Base-by-base conservation (phyloP, 2,113 vertebrate species). In the Notiomystis cincta region DNA sequence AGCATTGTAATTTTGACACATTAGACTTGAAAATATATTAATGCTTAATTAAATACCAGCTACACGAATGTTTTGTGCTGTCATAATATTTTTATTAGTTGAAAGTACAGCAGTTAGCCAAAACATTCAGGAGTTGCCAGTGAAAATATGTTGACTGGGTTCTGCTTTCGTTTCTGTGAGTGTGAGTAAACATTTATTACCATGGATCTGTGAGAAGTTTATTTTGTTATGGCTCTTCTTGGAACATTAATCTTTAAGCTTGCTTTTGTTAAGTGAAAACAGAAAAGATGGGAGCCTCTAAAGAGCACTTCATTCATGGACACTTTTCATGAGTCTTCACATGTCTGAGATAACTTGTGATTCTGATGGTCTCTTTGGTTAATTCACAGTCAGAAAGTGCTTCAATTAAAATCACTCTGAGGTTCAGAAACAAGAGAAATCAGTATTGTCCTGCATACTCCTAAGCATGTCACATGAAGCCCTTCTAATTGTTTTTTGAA, bases 11-110 rank as follows among this genome's bases (percentile, higher is more conserved):
- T 84, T 92, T 84, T 90, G 75, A 94, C 61, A 87, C 47, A 23
- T 11, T 89, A 71, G 54, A 58, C 87, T 95, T 84, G 79, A 91
- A 97, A 97, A 66, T 72, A 65, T 95, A 78, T 87, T 65, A 86
- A 85, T 42, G 21, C 16, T 37, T 73, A 53, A 19, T 38, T 75
- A 66, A 88, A 57, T 87, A 48, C 25, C 33, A 81, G 57, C 28
- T 89, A 93, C 97, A 76, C 40, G 12, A 92, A 72, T 87, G 40
- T 16, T 93, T 87, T 91, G 45, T 66, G 56, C 67, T 86, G 72
- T 80, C 94, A 92, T 66, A 82, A 95, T 96, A 83, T 95, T 97
- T 97, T 91, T 56, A 48, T 79, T 91, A 87, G 67, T 66, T 77
- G 65, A 65, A 96, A 96, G 60, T 60, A 31, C 51, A 75, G 22